Percentiles rank a stretch among this genome's conserved stretches.
Conservation (phyloP, 2,113 vertebrate species). For the Leucopternis melanops region DNA sequence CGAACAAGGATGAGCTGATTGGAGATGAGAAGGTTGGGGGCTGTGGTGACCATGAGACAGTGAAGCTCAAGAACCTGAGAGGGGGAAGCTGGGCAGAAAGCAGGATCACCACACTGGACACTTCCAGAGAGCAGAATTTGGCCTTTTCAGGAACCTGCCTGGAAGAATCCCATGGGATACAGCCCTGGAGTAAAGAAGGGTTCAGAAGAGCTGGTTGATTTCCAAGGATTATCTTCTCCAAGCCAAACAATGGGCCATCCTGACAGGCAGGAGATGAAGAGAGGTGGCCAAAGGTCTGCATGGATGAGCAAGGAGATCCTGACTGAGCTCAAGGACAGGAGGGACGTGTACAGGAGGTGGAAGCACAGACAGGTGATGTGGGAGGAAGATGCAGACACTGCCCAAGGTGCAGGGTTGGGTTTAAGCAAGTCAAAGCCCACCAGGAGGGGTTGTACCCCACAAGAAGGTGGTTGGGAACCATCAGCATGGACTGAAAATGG, state of each 20-base stretch:
- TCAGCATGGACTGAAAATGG: neutral
- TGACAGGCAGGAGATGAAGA: neutral
- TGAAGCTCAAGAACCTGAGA: neutral
- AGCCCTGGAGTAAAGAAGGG: neutral
- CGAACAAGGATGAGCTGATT: neutral
- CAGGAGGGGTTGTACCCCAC: neutral
- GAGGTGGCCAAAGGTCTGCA: neutral
- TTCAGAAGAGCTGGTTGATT: neutral
- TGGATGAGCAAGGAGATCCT: neutral
- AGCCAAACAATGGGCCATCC: neutral
- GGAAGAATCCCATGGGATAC: neutral
- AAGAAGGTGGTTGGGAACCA: neutral
- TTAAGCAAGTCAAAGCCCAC: neutral
- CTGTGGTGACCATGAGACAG: neutral
- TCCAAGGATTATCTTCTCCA: neutral
- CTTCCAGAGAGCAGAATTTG: neutral
- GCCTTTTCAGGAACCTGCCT: neutral
- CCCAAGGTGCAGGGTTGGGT: neutral
- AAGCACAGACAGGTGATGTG: fast-evolving
- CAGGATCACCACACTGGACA: neutral
- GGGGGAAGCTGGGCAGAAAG: neutral
- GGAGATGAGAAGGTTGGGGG: neutral
- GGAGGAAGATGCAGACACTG: neutral
- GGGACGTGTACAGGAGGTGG: neutral
- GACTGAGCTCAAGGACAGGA: neutral